Evolutionary conservation across 2,797 vertebrate species (phyloP).

Genomic region (Pterois miles): DNA sequence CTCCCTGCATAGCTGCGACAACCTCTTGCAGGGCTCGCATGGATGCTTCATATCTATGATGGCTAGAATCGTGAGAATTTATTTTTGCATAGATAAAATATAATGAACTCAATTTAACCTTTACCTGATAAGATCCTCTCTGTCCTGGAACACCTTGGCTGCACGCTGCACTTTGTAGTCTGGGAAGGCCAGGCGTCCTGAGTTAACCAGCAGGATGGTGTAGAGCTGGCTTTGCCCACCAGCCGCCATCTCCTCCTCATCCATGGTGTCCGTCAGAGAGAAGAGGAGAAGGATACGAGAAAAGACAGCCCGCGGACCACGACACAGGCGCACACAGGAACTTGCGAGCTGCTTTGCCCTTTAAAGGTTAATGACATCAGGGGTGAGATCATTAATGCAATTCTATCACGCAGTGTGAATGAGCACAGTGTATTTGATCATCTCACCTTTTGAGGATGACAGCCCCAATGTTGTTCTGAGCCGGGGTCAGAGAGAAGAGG

Average conservation of each 20-base stretch:
- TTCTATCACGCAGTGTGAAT: background rate
- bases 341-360: constrained; percentile 90
- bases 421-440: background rate
- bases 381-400: background rate
- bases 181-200: constrained; percentile 90
- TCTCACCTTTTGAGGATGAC: constrained; percentile 92
- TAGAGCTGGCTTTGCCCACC: constrained; percentile 92
- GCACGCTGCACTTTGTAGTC: constrained; percentile 85
- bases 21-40: constrained; percentile 88
- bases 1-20: constrained; percentile 84
- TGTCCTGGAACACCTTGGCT: constrained; percentile 88
- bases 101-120: background rate
- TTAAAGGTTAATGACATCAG: constrained; percentile 26
- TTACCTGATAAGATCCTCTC: constrained; percentile 94
- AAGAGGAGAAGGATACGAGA: constrained; percentile 92
- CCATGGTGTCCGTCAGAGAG: constrained; percentile 87
- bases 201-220: constrained; percentile 90
- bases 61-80: background rate
- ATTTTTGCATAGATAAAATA: background rate
- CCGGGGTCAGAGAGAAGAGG: constrained; percentile 80
- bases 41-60: constrained; percentile 87
- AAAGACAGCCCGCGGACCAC: constrained; percentile 87
- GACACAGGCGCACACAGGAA: constrained; percentile 84
- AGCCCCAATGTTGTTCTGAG: constrained; percentile 78
- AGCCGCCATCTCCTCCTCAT: constrained; percentile 91